Evolutionary conservation across 2,113 vertebrate genomes (phyloP).

Genomic region (Suricata suricatta): DNA sequence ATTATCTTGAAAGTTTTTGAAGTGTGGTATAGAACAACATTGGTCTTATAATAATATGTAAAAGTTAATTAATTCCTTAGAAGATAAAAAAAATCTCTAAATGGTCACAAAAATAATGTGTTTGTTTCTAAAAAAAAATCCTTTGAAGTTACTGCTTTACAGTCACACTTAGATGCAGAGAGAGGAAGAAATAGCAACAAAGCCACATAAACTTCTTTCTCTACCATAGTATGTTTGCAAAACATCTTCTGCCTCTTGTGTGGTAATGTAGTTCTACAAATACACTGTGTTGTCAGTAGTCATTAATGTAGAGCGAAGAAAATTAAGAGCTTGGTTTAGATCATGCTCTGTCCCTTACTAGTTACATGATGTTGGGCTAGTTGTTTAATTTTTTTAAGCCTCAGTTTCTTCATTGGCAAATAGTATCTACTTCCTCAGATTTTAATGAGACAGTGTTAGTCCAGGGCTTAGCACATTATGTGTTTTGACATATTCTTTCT

Average conservation of each 20-base stretch:
- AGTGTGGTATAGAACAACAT: conserved; percentile 1
- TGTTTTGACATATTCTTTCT: neutral
- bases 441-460: conserved; percentile 5
- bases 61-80: conserved; percentile 53
- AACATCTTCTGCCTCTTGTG: neutral
- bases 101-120: neutral
- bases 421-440: neutral
- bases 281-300: neutral
- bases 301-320: neutral
- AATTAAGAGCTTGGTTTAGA: conserved; percentile 2
- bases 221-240: neutral
- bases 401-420: neutral
- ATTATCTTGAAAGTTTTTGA: conserved; percentile 27
- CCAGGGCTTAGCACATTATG: neutral
- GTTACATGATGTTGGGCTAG: neutral
- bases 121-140: conserved; percentile 40
- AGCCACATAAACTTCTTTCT: neutral
- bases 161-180: neutral
- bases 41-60: neutral
- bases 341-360: neutral
- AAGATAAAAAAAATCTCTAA: neutral
- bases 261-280: conserved; percentile 7
- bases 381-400: conserved; percentile 15
- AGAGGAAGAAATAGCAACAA: neutral
- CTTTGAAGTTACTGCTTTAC: neutral